phyloP scores from a whole-genome alignment of 1,140 invertebrate genomes.

The Drosophila willistoni region DNA sequence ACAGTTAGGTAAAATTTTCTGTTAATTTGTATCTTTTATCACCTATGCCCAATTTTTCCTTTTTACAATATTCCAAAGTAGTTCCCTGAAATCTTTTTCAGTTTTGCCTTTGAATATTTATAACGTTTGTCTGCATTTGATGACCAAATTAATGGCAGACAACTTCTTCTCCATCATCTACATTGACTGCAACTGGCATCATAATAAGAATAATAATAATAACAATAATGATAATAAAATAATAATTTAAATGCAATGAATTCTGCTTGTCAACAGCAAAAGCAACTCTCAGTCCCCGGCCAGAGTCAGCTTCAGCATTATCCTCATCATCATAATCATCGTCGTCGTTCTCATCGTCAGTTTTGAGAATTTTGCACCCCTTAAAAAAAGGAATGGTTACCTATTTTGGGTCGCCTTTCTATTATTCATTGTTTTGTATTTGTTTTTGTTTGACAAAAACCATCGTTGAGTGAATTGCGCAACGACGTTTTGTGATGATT shows the following conservation, averaged over 20 bases:
- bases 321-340: slow-evolving; percentile 34
- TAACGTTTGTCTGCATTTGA: slow-evolving; percentile 69
- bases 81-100: slow-evolving; percentile 38
- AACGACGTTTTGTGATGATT: slow-evolving; percentile 63
- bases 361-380: slow-evolving; percentile 57
- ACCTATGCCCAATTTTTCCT: neutral
- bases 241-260: slow-evolving; percentile 80
- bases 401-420: slow-evolving; percentile 53
- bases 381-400: slow-evolving; percentile 59
- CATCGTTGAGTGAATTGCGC: slow-evolving; percentile 76
- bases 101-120: slow-evolving; percentile 57
- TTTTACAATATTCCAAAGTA: slow-evolving; percentile 13
- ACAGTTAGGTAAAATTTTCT: too few species aligned
- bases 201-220: slow-evolving; percentile 54
- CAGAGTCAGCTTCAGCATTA: slow-evolving; percentile 45
- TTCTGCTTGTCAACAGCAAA: slow-evolving; percentile 71
- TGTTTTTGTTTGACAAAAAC: slow-evolving; percentile 77
- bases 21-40: too few species aligned
- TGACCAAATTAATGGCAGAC: slow-evolving; percentile 72
- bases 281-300: slow-evolving; percentile 52
- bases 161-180: slow-evolving; percentile 38
- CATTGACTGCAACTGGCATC: slow-evolving; percentile 44
- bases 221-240: slow-evolving; percentile 79
- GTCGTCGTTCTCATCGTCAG: slow-evolving; percentile 18
- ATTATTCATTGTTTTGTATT: slow-evolving; percentile 52